Evolutionary conservation across 30 jellyfish, hydroid and myxozoan genomes (phyloP).

Genomic region (Nemopilema nomurai): DNA sequence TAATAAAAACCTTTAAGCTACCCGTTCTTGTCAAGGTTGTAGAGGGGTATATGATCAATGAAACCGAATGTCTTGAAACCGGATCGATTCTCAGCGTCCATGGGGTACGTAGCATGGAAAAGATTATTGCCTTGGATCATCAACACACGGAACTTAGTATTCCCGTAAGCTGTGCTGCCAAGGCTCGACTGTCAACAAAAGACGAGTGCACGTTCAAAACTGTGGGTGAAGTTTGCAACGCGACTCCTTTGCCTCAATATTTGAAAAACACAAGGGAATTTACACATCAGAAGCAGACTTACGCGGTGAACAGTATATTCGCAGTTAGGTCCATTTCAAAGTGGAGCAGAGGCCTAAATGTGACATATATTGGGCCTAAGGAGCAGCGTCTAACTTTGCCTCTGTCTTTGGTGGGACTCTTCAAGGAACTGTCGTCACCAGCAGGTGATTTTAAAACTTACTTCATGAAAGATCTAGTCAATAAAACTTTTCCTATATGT

Average conservation of each 20-base stretch:
- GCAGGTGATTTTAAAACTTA: constrained; percentile 5
- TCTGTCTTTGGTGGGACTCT: constrained; percentile 25
- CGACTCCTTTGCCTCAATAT: neutral
- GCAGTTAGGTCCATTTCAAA: neutral
- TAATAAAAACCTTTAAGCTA: neutral
- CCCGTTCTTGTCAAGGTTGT: constrained; percentile 50
- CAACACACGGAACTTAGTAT: constrained; percentile 32
- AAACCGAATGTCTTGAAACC: constrained; percentile 66
- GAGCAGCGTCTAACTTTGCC: constrained; percentile 36
- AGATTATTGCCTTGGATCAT: constrained; percentile 55
- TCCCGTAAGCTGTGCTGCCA: constrained; percentile 66
- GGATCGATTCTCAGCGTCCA: constrained; percentile 72
- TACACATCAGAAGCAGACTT: neutral
- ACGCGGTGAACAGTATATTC: neutral
- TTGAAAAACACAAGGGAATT: constrained; percentile 8
- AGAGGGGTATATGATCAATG: constrained; percentile 65
- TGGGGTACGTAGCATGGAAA: constrained; percentile 52
- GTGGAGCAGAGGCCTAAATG: constrained; percentile 7
- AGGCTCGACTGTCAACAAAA: constrained; percentile 6
- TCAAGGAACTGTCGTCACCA: constrained; percentile 21
- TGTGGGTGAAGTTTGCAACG: constrained; percentile 25
- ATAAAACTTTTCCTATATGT: constrained; percentile 41
- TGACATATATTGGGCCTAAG: neutral
- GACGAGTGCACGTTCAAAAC: constrained; percentile 14
- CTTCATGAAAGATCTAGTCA: constrained; percentile 42